Percentiles rank a stretch among this genome's conserved stretches.
Evolutionary conservation across 2,888 invertebrate genomes (phyloP).

Genomic region (Steinernema scapterisci): DNA sequence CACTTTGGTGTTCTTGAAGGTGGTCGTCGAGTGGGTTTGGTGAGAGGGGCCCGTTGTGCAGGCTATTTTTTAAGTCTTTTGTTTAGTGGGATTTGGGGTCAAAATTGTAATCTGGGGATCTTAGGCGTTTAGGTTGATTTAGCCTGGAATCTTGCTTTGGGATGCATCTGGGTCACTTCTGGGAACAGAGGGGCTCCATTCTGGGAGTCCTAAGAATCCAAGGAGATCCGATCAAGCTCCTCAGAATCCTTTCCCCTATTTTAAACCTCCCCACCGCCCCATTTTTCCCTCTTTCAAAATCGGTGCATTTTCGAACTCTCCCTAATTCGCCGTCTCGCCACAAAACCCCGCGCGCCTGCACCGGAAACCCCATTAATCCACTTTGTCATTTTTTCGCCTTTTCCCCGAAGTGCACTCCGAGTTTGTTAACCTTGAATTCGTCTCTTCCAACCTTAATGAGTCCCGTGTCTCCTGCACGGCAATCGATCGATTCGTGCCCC

Average conservation of each 20-base stretch:
- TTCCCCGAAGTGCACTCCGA: conserved; percentile 1
- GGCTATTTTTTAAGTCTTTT: background rate
- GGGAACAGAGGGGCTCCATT: no score
- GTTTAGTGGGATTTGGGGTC: no score
- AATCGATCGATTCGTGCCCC: conserved; percentile 23
- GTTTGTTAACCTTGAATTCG: conserved; percentile 12
- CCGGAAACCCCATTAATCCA: background rate
- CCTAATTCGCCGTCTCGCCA: no score
- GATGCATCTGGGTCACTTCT: no score
- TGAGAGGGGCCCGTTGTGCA: background rate
- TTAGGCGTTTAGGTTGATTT: background rate
- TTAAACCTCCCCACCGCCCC: no score
- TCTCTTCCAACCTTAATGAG: background rate
- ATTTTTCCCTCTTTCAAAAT: no score
- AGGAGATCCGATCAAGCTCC: no score
- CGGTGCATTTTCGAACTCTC: no score
- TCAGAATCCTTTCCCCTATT: no score
- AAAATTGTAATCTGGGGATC: no score
- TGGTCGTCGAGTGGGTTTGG: background rate
- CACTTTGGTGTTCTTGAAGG: background rate
- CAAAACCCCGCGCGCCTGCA: no score
- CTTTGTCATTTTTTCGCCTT: background rate
- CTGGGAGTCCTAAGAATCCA: no score
- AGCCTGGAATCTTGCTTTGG: background rate
- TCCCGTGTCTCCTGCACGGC: background rate